Base-by-base conservation (phyloP, 2,797 vertebrate species). In the Aplochiton taeniatus region DNA sequence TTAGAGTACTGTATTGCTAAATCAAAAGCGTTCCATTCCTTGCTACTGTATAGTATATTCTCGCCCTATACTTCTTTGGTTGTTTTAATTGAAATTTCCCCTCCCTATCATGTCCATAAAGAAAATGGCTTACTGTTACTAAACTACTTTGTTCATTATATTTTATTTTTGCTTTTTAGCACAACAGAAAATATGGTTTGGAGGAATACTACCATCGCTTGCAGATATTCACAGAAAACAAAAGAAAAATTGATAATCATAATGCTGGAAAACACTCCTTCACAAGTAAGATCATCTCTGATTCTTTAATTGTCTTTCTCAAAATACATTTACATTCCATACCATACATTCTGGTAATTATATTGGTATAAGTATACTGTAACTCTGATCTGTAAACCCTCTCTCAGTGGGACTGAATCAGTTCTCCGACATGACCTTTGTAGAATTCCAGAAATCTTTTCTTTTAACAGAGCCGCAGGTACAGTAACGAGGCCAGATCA, bases 401-500 rank as follows among this genome's bases (percentile, higher is more conserved):
- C n/a, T 31, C 31, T 31, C 31, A 95, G 94, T 94, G 94, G 81
- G 79, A 1, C 81, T 94, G 52, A 95, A 94, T 82, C 89, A 91
- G 64, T 95, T 95, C 72, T 92, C 93, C 1, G 93, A 94, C 9
- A 81, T 93, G 90, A 92, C 87, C 42, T 93, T 91, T 48, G 51
- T 70, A 0, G 93, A 95, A 65, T 91, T 95, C 20, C 88, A 79
- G 18, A 90, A 78, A 11, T 66, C 66, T 5, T 90, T 81, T 49
- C 86, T 94, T 16, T 87, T 90, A 90, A 80, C 73, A 0, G 76
- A 88, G 66, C 92, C 90, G 5, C 93, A 94, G 91, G 92, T 94
- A 42, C 11, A 16, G 14, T 57, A 17, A 31, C 31, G 6, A 31
- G 6, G 31, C 31, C 31, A 31, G 31, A 31, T 31, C 31, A 31